These are phyloP conservation scores for Orgyia antiqua DNA, from an alignment of 2,888 invertebrate species.

Conservation along the genomic window DNA sequence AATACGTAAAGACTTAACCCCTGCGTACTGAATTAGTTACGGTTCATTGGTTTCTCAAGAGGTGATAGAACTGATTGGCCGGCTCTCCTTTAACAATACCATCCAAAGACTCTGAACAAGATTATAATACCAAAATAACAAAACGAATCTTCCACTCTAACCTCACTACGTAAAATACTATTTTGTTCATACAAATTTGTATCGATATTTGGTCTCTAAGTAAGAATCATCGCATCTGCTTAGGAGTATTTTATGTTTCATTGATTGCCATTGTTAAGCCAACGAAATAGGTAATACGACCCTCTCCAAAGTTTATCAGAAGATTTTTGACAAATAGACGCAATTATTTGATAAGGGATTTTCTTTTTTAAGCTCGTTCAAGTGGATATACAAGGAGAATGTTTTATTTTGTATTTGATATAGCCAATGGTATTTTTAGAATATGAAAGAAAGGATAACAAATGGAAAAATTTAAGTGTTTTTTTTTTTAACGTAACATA, in stretches of 20 bases:
- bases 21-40: constrained; percentile 57
- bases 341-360: constrained; percentile 53
- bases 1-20: constrained; percentile 67
- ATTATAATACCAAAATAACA: constrained; percentile 13
- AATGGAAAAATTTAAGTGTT: no score
- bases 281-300: constrained; percentile 36
- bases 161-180: constrained; percentile 10
- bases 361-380: constrained; percentile 21
- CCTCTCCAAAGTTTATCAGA: constrained; percentile 39
- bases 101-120: constrained; percentile 26
- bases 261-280: constrained; percentile 71
- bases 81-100: constrained; percentile 64
- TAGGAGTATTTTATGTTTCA: constrained; percentile 70
- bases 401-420: constrained; percentile 9
- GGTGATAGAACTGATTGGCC: constrained; percentile 74
- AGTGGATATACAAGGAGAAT: constrained; percentile 12
- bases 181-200: constrained; percentile 16
- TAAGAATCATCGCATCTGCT: constrained; percentile 60
- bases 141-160: constrained; percentile 15
- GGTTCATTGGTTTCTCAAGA: constrained; percentile 72
- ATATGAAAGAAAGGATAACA: no score
- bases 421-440: constrained; percentile 3
- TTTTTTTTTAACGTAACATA: no score
- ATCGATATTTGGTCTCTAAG: constrained; percentile 26
- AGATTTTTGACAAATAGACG: constrained; percentile 46